Conservation (phyloP, 2,888 invertebrate genomes). For the Hymenopus coronatus region DNA sequence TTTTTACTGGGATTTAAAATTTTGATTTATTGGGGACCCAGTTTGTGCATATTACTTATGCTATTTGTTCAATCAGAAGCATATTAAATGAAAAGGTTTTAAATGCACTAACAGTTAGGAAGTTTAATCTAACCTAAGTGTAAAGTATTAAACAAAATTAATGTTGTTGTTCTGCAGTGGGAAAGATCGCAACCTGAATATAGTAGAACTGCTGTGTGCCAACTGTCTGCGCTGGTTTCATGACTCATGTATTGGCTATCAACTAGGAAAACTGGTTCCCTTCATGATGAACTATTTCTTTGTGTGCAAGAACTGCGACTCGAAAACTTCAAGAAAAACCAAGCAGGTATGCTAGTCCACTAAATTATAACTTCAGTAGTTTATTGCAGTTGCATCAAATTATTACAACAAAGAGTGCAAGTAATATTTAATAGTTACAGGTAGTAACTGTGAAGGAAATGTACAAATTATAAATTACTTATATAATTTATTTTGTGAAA, state of each 20-base stretch:
- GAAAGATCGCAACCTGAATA: conserved; percentile 87
- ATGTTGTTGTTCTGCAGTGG: conserved; percentile 64
- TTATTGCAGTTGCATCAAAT: not conserved
- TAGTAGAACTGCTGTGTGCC: conserved; percentile 86
- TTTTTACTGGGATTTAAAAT: no score
- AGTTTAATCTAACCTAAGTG: no score
- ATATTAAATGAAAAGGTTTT: no score
- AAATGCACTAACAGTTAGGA: no score
- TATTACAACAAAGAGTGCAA: not conserved
- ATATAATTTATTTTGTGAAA: no score
- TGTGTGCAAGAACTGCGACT: conserved; percentile 89
- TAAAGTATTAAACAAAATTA: not conserved
- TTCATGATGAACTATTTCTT: conserved; percentile 95
- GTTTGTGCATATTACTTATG: no score
- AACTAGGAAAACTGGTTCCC: conserved; percentile 86
- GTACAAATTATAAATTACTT: no score
- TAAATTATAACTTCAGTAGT: not conserved
- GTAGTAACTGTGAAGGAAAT: no score
- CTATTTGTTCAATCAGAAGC: no score
- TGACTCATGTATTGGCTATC: conserved; percentile 89
- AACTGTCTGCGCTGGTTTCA: conserved; percentile 91
- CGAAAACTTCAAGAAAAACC: conserved; percentile 90
- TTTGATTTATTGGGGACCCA: no score
- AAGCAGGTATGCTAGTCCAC: conserved; percentile 72
- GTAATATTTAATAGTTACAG: no score